Conservation (phyloP, 2,888 invertebrate species). For the Trilocha varians region DNA sequence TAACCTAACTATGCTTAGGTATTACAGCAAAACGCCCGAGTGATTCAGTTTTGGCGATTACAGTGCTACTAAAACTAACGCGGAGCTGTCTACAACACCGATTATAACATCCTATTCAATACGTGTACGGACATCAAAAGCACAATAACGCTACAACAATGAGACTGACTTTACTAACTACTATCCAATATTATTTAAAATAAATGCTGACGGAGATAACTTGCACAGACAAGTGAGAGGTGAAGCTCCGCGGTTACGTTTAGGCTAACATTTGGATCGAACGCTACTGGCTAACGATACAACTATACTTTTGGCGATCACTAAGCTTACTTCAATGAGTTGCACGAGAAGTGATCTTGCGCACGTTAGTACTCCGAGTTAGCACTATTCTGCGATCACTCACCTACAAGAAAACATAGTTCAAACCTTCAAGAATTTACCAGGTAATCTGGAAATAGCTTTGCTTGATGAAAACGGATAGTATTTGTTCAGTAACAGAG, state of each 20-base stretch:
- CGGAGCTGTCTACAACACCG: conserved; percentile 13
- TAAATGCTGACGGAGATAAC: not conserved
- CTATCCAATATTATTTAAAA: conserved; percentile 6
- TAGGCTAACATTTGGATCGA: conserved; percentile 71
- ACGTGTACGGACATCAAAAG: conserved; percentile 11
- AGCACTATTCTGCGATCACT: not conserved
- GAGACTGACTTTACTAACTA: not conserved
- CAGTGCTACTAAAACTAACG: conserved; percentile 49
- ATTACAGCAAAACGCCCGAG: conserved; percentile 46
- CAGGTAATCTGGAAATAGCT: too few relatives aligned
- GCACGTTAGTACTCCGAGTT: not conserved
- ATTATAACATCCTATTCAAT: conserved; percentile 1
- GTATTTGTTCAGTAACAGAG: not conserved
- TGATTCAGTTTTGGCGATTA: conserved; percentile 47
- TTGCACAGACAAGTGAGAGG: not conserved
- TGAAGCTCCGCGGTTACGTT: conserved; percentile 34
- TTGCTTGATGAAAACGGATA: not conserved
- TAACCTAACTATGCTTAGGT: conserved; percentile 53
- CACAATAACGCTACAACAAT: not conserved
- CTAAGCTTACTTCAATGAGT: conserved; percentile 60
- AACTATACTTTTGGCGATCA: conserved; percentile 71
- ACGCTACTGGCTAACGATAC: conserved; percentile 69
- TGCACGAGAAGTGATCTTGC: conserved; percentile 29
- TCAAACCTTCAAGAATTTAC: not conserved
- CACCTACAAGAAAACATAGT: not conserved